A percentile compares a stretch with the other conserved stretches of the same genome.
phyloP scores from a whole-genome alignment of 2,113 vertebrate genomes.

The Gymnocephalus cernua region DNA sequence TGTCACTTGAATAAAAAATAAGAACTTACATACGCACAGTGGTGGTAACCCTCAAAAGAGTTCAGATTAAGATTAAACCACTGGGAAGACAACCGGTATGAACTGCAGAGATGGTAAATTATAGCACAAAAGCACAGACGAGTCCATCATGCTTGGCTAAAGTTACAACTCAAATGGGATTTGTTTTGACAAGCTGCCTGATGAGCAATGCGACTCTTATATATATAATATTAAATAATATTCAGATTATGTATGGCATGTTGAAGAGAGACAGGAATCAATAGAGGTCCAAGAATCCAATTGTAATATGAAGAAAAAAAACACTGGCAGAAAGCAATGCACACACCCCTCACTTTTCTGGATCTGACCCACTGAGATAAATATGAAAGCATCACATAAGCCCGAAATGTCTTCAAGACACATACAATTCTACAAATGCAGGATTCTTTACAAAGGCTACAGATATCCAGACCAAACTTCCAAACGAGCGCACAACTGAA shows the following conservation, averaged over 20 bases:
- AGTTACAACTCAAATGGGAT: conserved; percentile 15
- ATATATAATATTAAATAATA: not conserved
- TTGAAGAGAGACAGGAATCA: not conserved
- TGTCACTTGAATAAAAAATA: not conserved
- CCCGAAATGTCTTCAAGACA: not conserved
- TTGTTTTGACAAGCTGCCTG: not conserved
- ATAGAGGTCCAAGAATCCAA: not conserved
- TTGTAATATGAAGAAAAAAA: not conserved
- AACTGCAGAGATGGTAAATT: conserved; percentile 12
- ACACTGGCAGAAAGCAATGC: not conserved
- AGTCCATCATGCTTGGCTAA: conserved; percentile 11
- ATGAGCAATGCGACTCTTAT: not conserved
- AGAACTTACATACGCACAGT: not conserved
- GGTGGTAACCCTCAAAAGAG: not conserved
- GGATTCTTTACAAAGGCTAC: not conserved
- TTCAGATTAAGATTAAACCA: not conserved
- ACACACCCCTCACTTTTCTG: not conserved
- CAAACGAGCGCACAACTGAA: not conserved
- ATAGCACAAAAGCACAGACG: conserved; percentile 1
- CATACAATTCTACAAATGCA: not conserved
- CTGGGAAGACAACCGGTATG: not conserved
- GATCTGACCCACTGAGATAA: not conserved
- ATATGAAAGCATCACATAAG: not conserved
- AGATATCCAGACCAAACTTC: not conserved
- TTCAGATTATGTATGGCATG: not conserved